Conservation (phyloP, 2,888 invertebrate species). For the Microplitis manilae region DNA sequence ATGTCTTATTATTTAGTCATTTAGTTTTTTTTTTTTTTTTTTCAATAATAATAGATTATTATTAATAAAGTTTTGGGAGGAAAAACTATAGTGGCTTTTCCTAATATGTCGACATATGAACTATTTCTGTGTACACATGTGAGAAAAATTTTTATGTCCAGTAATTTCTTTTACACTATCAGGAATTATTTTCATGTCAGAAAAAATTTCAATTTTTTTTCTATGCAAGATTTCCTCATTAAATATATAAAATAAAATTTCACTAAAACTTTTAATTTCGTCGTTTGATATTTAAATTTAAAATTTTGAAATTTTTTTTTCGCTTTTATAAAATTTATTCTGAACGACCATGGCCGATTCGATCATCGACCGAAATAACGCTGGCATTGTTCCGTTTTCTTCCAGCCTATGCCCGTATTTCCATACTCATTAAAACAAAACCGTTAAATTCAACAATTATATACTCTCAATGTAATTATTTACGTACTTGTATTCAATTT, state of each 20-base stretch:
- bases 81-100: too few species aligned
- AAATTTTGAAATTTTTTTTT: neutral
- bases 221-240: too few species aligned
- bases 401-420: slow-evolving; percentile 48
- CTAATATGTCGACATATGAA: too few species aligned
- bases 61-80: too few species aligned
- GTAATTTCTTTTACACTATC: too few species aligned
- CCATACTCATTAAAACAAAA: neutral
- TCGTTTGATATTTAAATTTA: neutral
- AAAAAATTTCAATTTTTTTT: too few species aligned
- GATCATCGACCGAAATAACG: slow-evolving; percentile 68
- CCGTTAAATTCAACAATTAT: neutral
- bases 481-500: neutral
- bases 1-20: slow-evolving; percentile 50
- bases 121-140: too few species aligned
- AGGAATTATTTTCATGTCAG: too few species aligned
- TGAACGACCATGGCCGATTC: slow-evolving; percentile 63
- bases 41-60: neutral
- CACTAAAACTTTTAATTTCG: slow-evolving; percentile 2
- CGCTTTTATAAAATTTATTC: slow-evolving; percentile 16
- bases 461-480: neutral
- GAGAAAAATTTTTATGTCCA: too few species aligned
- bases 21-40: slow-evolving; percentile 18
- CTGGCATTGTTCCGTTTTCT: slow-evolving; percentile 69
- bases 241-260: neutral